Conservation (phyloP, 2,113 vertebrate species). For the Nerophis lumbriciformis region DNA sequence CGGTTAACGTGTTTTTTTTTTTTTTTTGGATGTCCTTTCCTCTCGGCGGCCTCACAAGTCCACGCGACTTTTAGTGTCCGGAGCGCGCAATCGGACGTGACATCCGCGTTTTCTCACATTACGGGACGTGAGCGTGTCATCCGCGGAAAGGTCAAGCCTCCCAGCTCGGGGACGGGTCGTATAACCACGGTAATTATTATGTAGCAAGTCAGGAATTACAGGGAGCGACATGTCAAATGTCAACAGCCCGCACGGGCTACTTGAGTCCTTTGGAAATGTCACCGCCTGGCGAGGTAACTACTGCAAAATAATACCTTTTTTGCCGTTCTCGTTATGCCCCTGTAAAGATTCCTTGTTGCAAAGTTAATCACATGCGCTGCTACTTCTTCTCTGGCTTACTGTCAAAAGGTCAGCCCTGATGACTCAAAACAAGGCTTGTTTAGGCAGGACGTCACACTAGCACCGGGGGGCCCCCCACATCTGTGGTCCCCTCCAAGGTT, state of each 20-base stretch:
- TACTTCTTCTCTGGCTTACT: not conserved
- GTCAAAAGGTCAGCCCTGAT: constrained; percentile 4
- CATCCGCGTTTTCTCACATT: constrained; percentile 46
- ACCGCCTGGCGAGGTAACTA: constrained; percentile 17
- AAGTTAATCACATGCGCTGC: not conserved
- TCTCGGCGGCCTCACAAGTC: not conserved
- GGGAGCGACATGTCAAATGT: constrained; percentile 52
- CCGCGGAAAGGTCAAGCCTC: constrained; percentile 56
- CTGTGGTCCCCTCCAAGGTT: too few species aligned
- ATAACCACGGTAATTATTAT: constrained; percentile 59
- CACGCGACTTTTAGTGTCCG: constrained; percentile 8
- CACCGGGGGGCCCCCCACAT: too few species aligned
- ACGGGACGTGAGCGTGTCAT: constrained; percentile 46
- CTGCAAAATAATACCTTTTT: constrained; percentile 4
- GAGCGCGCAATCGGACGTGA: constrained; percentile 44
- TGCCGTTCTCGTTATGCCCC: not conserved
- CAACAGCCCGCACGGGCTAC: constrained; percentile 24
- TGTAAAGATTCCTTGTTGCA: constrained; percentile 2
- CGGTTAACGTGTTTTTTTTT: not conserved
- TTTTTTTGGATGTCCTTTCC: not conserved
- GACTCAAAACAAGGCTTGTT: too few species aligned
- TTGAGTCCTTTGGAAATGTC: constrained; percentile 44
- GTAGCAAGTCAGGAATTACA: constrained; percentile 49
- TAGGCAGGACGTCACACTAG: too few species aligned
- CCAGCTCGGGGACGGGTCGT: constrained; percentile 44